Evolutionary conservation across 2,888 invertebrate species (phyloP).

Genomic region (Nycteola revayana): DNA sequence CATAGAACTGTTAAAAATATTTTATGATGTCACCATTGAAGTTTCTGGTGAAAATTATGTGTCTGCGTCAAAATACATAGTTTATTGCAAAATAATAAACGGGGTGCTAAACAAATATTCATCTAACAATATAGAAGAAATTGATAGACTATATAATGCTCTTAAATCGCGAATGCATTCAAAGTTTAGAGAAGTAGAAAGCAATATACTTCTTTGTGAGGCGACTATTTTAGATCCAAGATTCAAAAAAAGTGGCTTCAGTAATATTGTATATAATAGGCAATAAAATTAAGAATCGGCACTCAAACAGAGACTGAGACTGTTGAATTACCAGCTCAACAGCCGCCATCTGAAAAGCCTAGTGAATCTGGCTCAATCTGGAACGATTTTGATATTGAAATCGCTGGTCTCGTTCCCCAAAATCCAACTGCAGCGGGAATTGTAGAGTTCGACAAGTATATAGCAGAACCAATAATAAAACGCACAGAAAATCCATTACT

Average conservation of each 20-base stretch:
- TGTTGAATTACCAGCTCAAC: neutral
- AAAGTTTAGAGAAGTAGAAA: conserved; percentile 14
- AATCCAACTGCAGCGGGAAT: conserved; percentile 25
- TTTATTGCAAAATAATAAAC: neutral
- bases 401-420: conserved; percentile 9
- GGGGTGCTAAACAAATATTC: too few relatives aligned
- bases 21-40: conserved; percentile 5
- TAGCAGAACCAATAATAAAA: conserved; percentile 14
- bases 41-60: too few relatives aligned
- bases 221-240: conserved; percentile 19
- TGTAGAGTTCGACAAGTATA: conserved; percentile 21
- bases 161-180: conserved; percentile 8
- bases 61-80: conserved; percentile 4
- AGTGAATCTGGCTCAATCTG: conserved; percentile 17
- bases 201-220: conserved; percentile 7
- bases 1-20: conserved; percentile 4
- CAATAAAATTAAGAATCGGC: conserved; percentile 9
- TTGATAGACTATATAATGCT: conserved; percentile 2
- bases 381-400: conserved; percentile 21
- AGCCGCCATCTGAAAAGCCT: too few relatives aligned
- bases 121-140: too few relatives aligned
- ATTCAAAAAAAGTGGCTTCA: conserved; percentile 23
- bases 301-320: neutral
- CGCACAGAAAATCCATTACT: conserved; percentile 12
- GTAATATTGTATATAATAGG: conserved; percentile 5